Evolutionary conservation across 2,888 invertebrate species (phyloP), one percentile per base, ranked within the genome.

Genomic region (Orthonychiurus folsomi): DNA sequence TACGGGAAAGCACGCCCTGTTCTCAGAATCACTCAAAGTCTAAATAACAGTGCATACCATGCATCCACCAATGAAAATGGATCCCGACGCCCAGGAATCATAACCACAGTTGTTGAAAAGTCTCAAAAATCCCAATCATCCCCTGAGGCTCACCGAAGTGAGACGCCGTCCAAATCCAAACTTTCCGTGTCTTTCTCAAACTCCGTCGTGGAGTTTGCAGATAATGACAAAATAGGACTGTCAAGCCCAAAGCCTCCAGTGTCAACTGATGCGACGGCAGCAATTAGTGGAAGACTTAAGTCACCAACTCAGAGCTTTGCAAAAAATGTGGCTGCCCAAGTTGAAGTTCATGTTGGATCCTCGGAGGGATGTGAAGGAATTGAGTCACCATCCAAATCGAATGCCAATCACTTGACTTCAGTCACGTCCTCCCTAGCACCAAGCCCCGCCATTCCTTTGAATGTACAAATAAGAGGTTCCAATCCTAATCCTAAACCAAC

Each of bases 101-200:
- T 52, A 3, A 20, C 23, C 3, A 52, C 23, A 21, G 52, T 21
- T 21, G 20, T 20, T 21, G 52, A 20, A 20, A 20, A 52, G 52
- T 21, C 52, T n/a, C 3, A 23, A 5, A 25, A 23, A 15, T 21
- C 25, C 24, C 9, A 3, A 23, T 21, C 9, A 24, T 5, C 55
- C 20, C 37, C 37, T 37, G 37, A 37, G 15, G 15, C 5, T 5
- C 37, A 37, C 5, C 37, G 37, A 37, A 37, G 37, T 15, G 37
- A 9, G 5, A 37, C 37, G 9, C 37, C 37, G 15, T 59, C 66
- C n/a, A 72, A 72, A 61, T 69, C 69, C 50, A 70, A 70, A 55
- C 63, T 70, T 56, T 70, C 72, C 23, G 72, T 72, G 26, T 72
- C 72, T 24, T 72, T 72, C 65, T 67, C 72, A 37, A 69, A 69